A percentile compares a stretch with the other conserved stretches of the same genome.
These are phyloP conservation scores for Tauraco erythrolophus DNA, from an alignment of 2,113 vertebrate species.

Conservation along the genomic window DNA sequence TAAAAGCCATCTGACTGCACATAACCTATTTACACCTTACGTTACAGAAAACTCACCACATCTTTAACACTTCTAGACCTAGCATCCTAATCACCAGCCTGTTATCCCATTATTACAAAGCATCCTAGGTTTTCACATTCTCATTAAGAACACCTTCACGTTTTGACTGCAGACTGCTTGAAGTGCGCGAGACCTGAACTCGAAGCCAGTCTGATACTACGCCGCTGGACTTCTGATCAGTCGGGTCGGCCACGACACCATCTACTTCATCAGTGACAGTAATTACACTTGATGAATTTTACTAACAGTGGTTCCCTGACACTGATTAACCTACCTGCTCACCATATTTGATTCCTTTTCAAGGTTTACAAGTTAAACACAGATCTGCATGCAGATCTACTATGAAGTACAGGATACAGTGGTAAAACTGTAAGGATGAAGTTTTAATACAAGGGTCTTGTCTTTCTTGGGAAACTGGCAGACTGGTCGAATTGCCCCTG, in stretches of 20 bases:
- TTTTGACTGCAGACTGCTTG: not conserved
- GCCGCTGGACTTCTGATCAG: not conserved
- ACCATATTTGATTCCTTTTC: not conserved
- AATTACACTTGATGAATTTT: slow-evolving; percentile 28
- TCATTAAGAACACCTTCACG: not conserved
- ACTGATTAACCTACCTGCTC: slow-evolving; percentile 30
- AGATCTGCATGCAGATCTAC: not conserved
- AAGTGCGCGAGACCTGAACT: not conserved
- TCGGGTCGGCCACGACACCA: not conserved
- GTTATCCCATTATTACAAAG: not conserved
- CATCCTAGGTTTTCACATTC: not conserved
- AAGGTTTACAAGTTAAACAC: not conserved
- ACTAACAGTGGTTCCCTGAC: not conserved
- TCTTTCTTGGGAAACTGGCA: too few species aligned
- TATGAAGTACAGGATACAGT: rapidly evolving
- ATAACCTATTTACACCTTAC: not conserved
- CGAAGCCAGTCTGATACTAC: not conserved
- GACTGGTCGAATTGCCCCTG: too few species aligned
- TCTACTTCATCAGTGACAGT: not conserved
- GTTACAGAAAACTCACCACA: not conserved
- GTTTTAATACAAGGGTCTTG: not conserved
- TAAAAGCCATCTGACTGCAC: not conserved
- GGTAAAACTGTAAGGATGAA: not conserved
- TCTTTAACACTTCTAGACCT: not conserved
- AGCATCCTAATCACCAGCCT: not conserved